A percentile compares a stretch with the other conserved stretches of the same genome.
These are phyloP conservation scores for Polymixis flavicincta DNA, from an alignment of 2,888 invertebrate species.

Conservation along the genomic window DNA sequence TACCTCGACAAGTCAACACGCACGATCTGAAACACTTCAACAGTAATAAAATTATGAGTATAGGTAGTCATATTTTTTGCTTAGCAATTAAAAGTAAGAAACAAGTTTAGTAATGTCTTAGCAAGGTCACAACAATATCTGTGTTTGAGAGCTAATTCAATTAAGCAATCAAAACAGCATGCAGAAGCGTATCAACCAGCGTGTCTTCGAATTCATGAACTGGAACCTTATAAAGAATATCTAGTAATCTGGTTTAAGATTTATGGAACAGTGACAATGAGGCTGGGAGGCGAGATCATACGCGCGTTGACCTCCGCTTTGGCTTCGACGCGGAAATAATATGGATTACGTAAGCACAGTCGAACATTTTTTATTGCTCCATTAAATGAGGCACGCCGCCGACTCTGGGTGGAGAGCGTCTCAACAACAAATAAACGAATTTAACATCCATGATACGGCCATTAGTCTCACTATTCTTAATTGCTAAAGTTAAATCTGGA, in stretches of 20 bases:
- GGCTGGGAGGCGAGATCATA: slow-evolving; percentile 76
- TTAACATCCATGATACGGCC: slow-evolving; percentile 80
- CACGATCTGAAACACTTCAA: slow-evolving; percentile 28
- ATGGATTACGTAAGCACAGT: slow-evolving; percentile 89
- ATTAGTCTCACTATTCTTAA: slow-evolving; percentile 82
- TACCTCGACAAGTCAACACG: slow-evolving; percentile 14
- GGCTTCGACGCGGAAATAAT: slow-evolving; percentile 89
- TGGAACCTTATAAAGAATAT: slow-evolving; percentile 53
- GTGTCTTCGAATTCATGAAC: slow-evolving; percentile 31
- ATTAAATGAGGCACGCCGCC: slow-evolving; percentile 89
- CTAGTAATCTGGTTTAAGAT: slow-evolving; percentile 56
- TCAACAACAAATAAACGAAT: slow-evolving; percentile 83
- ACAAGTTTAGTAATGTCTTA: slow-evolving; percentile 45
- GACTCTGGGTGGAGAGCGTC: slow-evolving; percentile 86
- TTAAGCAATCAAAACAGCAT: slow-evolving; percentile 45
- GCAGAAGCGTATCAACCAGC: slow-evolving; percentile 37
- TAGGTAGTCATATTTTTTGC: slow-evolving; percentile 52
- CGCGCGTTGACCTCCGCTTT: slow-evolving; percentile 83
- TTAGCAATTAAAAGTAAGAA: slow-evolving; percentile 49
- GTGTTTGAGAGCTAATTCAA: slow-evolving; percentile 39
- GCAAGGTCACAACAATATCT: slow-evolving; percentile 49
- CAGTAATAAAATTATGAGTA: slow-evolving; percentile 32
- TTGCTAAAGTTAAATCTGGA: slow-evolving; percentile 77
- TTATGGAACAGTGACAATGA: slow-evolving; percentile 67
- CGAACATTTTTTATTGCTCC: slow-evolving; percentile 90